A percentile compares a stretch with the other conserved stretches of the same genome.
Conservation (phyloP, 2,797 vertebrate species). For the Dryobates pubescens region DNA sequence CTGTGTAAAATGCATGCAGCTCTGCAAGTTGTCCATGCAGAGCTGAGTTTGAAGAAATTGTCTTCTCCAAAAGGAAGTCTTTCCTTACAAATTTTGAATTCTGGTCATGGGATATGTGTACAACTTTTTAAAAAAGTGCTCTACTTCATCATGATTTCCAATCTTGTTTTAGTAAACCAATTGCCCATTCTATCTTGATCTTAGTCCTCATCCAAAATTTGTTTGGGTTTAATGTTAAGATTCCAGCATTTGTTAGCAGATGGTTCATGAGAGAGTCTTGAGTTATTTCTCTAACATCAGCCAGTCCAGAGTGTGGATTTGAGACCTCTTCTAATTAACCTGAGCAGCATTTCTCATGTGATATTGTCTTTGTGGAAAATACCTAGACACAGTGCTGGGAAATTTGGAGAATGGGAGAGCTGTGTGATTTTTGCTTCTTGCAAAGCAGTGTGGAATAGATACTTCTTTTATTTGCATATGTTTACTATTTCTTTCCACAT, state of each 20-base stretch:
- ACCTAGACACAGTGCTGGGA: neutral
- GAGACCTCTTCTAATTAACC: neutral
- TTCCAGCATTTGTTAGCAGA: neutral
- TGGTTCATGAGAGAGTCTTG: rapidly evolving
- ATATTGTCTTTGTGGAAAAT: neutral
- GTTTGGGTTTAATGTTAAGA: neutral
- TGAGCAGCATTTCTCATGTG: neutral
- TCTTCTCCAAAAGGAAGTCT: neutral
- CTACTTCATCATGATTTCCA: neutral
- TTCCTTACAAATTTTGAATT: neutral
- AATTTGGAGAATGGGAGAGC: neutral
- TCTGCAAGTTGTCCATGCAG: neutral
- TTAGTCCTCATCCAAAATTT: neutral
- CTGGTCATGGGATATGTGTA: neutral
- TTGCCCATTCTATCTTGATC: neutral
- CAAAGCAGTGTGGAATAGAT: neutral
- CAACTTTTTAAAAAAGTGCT: neutral
- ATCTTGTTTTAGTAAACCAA: neutral
- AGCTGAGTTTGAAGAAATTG: neutral
- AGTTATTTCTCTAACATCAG: neutral
- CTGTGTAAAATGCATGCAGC: neutral
- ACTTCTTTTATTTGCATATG: neutral
- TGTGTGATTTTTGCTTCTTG: neutral
- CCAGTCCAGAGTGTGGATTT: neutral
- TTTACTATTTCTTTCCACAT: neutral